phyloP scores from a whole-genome alignment of 2,113 vertebrate genomes.

The Chrysemys picta region DNA sequence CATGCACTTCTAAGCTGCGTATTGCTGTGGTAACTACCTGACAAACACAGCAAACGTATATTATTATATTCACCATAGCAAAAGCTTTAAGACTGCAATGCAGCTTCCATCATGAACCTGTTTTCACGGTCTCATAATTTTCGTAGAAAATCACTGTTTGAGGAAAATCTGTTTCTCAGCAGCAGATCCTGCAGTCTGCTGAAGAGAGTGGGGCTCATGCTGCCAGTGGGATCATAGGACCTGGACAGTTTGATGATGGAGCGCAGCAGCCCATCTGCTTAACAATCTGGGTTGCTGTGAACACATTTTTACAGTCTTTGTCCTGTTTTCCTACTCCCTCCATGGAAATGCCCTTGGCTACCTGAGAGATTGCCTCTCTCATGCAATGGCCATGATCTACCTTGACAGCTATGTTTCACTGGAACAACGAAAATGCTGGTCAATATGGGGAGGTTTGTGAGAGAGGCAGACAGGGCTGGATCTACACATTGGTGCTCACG shows the following conservation, averaged over 20 bases:
- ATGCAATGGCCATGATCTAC: not conserved
- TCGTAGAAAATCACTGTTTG: not conserved
- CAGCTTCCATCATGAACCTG: not conserved
- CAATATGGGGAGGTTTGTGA: not conserved
- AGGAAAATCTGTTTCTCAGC: accelerated
- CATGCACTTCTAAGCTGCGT: not conserved
- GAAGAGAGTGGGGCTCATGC: not conserved
- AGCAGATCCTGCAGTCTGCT: not conserved
- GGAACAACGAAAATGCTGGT: no score
- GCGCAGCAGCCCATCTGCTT: not conserved
- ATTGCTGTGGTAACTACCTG: not conserved
- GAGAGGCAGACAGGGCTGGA: not conserved
- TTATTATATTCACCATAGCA: not conserved
- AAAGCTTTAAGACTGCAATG: not conserved
- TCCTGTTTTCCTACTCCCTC: not conserved
- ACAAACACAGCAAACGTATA: not conserved
- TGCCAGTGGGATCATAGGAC: not conserved
- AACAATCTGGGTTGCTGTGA: not conserved
- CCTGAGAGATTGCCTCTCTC: no score
- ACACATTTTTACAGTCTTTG: not conserved
- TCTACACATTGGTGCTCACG: not conserved
- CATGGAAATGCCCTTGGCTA: not conserved
- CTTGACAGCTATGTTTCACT: not conserved
- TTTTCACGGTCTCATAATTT: not conserved
- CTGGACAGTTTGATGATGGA: not conserved